These are phyloP conservation scores for Ascidia mentula DNA, from an alignment of 23 tunicate species.

Conservation along the genomic window DNA sequence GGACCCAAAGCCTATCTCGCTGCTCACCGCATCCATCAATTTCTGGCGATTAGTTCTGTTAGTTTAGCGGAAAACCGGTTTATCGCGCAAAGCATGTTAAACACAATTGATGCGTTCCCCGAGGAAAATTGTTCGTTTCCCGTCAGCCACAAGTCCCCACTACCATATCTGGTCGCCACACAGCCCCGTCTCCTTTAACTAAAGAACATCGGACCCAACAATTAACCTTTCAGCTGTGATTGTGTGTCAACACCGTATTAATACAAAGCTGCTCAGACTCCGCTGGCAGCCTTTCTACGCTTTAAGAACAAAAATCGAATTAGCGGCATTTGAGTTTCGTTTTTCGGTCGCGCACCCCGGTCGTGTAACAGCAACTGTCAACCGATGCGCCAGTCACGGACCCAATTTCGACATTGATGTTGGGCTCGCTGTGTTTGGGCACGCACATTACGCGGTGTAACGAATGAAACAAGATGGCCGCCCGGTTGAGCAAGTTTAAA, in stretches of 20 bases:
- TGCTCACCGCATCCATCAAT: constrained; percentile 12
- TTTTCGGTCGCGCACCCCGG: neutral
- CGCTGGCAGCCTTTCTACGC: neutral
- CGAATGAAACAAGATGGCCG: constrained; percentile 4
- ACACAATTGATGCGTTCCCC: constrained; percentile 1
- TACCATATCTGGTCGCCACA: neutral
- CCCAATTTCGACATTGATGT: neutral
- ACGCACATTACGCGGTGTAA: constrained; percentile 11
- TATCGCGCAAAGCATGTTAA: constrained; percentile 4
- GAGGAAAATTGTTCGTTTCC: neutral
- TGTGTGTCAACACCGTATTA: constrained; percentile 1
- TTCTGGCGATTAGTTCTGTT: constrained; percentile 10
- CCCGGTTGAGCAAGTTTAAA: constrained; percentile 1
- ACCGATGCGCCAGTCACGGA: neutral
- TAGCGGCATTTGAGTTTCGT: constrained; percentile 6
- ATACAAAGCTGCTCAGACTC: neutral
- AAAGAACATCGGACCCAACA: constrained; percentile 5
- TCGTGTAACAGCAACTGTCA: neutral
- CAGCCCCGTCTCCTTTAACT: neutral
- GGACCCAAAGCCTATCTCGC: too few species aligned
- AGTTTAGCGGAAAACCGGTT: neutral
- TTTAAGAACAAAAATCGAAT: neutral
- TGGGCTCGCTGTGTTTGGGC: neutral
- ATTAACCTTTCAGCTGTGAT: constrained; percentile 12
- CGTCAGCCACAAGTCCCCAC: neutral